Evolutionary conservation across 2,797 vertebrate species (phyloP), one percentile per base, ranked within the genome.

Genomic region (Lacerta bilineata): DNA sequence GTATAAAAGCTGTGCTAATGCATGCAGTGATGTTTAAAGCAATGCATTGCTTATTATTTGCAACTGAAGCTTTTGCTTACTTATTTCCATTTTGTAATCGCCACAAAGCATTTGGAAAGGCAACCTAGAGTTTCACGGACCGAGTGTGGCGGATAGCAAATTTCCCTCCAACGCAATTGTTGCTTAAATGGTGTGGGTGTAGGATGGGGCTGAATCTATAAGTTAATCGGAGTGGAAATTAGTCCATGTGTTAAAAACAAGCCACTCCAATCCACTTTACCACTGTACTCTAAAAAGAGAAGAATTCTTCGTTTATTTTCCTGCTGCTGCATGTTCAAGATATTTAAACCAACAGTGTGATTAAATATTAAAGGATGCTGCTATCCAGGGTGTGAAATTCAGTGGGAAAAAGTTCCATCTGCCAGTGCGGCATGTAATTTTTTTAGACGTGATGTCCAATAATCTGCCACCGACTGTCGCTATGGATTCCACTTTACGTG

Each of bases 351-450:
- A 95, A 93, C 75, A 82, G 90, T 0, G 0, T 5, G 61, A 93
- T 95, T 88, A 95, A 96, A 94, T 94, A 96, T 96, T 96, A 82
- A 96, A 80, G 20, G 10, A 86, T 80, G 85, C 84, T 91, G 86
- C 88, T 94, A 93, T 88, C 61, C 91, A 23, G 87, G 91, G 93
- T 95, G 95, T 95, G 94, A 96, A 95, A 94, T 88, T 84, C 93
- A 84, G 92, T 89, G 77, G 91, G 88, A 82, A 91, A 90, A 91
- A 80, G 85, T 74, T 88, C 86, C 94, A 94, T 94, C 94, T 92
- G 88, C 91, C 91, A 92, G 86, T 3, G 78, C 0, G 7, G 89
- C 91, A 93, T 88, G 83, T 93, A 89, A 95, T 95, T 92, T 95
- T 95, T 94, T 94, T 83, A 85, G 93, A 94, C 89, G 64, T 1